Evolutionary conservation across 2,113 vertebrate species (phyloP).

Genomic region (Coturnix japonica): DNA sequence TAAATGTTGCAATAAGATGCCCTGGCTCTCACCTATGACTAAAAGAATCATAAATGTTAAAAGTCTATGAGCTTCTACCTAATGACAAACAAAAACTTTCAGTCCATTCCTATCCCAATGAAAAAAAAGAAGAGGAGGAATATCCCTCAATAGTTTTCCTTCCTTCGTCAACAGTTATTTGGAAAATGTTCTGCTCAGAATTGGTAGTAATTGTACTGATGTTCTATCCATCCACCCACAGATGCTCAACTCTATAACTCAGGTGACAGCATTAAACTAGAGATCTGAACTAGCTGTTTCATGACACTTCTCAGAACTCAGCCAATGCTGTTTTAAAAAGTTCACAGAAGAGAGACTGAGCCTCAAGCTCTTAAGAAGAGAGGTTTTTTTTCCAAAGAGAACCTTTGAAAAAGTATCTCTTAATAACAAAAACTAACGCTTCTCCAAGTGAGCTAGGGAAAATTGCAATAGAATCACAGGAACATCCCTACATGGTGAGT

Average conservation of each 20-base stretch:
- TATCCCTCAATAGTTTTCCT: neutral
- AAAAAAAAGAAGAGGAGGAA: neutral
- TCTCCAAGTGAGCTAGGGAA: neutral
- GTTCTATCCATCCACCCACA: neutral
- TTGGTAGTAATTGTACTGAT: neutral
- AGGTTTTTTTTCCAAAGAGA: neutral
- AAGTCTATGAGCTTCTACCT: neutral
- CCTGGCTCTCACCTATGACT: neutral
- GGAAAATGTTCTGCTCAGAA: neutral
- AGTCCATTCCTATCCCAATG: neutral
- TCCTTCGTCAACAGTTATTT: neutral
- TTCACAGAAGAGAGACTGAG: neutral
- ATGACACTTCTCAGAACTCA: neutral
- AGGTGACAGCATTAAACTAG: neutral
- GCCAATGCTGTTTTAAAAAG: neutral
- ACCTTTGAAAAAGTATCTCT: neutral
- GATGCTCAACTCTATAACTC: neutral
- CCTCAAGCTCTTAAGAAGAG: neutral
- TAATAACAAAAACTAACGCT: neutral
- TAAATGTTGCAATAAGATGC: neutral
- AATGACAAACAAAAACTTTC: neutral
- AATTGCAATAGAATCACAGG: neutral
- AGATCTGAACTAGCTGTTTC: neutral
- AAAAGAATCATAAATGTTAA: neutral
- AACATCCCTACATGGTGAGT: conserved; percentile 10